Evolutionary conservation across 2,797 vertebrate species (phyloP).

Genomic region (Diceros bicornis): DNA sequence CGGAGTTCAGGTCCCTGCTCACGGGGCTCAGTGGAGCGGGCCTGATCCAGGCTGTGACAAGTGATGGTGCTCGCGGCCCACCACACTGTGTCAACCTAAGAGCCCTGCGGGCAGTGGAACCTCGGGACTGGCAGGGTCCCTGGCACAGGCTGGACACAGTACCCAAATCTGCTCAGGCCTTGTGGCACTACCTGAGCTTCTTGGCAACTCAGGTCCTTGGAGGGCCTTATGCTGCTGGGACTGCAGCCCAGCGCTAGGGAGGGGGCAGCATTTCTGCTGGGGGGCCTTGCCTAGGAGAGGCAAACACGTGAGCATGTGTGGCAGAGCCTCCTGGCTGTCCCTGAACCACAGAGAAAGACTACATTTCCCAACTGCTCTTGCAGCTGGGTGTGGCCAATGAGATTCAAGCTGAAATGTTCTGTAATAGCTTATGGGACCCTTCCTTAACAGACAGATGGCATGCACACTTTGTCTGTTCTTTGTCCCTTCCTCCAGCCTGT

Average conservation of each 20-base stretch:
- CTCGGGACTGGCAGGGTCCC: neutral
- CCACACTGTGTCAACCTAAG: neutral
- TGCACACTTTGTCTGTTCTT: neutral
- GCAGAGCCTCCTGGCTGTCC: neutral
- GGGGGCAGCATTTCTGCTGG: neutral
- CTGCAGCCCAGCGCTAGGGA: neutral
- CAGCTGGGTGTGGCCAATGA: neutral
- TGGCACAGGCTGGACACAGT: slow-evolving; percentile 17
- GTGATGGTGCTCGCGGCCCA: neutral
- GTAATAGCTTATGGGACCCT: neutral
- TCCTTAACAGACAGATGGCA: neutral
- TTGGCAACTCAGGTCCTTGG: slow-evolving; percentile 48
- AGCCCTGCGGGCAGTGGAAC: slow-evolving; percentile 50
- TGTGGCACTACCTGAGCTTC: slow-evolving; percentile 52
- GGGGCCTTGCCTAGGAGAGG: neutral
- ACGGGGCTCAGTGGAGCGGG: neutral
- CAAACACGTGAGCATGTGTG: neutral
- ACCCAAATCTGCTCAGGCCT: slow-evolving; percentile 55
- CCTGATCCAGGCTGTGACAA: neutral
- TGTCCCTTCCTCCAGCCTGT: neutral
- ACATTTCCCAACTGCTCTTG: neutral
- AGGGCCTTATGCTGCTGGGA: slow-evolving; percentile 67
- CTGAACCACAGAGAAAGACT: neutral
- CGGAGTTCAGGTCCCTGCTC: neutral
- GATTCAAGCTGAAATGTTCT: neutral